Evolutionary conservation across 2,113 vertebrate species (phyloP).

Genomic region (Symphodus melops): DNA sequence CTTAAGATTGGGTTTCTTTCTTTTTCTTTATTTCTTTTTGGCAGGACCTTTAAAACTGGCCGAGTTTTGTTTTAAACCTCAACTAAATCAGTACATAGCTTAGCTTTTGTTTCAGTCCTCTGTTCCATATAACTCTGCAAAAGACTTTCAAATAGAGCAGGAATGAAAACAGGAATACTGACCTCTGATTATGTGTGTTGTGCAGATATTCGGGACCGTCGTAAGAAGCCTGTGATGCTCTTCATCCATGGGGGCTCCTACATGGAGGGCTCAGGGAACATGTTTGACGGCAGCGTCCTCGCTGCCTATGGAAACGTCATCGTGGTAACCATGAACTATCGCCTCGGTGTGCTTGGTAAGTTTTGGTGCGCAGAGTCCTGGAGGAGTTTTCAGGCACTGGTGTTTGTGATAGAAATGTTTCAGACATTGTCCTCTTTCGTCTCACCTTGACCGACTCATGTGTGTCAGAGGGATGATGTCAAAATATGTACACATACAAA

Average conservation of each 20-base stretch:
- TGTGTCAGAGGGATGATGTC: background rate
- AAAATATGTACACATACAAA: background rate
- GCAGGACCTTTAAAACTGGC: no score
- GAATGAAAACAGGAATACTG: background rate
- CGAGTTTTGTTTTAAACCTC: no score
- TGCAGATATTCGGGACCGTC: conserved; percentile 92
- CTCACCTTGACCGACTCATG: conserved; percentile 1
- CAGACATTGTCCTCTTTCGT: background rate
- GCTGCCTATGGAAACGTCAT: conserved; percentile 93
- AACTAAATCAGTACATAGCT: no score
- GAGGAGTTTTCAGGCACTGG: background rate
- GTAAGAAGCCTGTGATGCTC: conserved; percentile 94
- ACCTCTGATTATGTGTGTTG: conserved; percentile 36
- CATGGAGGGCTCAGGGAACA: conserved; percentile 94
- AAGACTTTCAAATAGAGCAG: background rate
- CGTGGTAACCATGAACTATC: conserved; percentile 95
- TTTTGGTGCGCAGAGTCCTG: conserved; percentile 20
- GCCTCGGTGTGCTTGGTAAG: conserved; percentile 93
- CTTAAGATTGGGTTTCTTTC: no score
- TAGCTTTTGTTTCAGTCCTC: no score
- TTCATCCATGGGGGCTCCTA: conserved; percentile 94
- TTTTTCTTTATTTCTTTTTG: no score
- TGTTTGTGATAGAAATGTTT: background rate
- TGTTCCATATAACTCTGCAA: no score
- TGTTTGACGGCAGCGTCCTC: conserved; percentile 93